phyloP scores from a whole-genome alignment of 2,113 vertebrate genomes.

The Mellivora capensis region DNA sequence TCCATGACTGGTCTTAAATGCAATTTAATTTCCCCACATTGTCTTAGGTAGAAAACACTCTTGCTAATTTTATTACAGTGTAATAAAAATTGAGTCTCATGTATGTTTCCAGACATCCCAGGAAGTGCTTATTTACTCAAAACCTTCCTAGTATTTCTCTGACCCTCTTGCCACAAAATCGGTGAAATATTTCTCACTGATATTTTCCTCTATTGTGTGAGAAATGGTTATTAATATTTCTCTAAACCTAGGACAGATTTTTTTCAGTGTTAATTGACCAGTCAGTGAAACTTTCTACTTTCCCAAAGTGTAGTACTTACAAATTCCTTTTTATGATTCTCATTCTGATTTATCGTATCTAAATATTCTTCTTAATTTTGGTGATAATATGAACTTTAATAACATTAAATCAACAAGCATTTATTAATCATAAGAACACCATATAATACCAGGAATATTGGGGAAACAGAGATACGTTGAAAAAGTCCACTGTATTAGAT shows the following conservation, averaged over 20 bases:
- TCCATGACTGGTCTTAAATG: neutral
- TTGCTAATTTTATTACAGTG: neutral
- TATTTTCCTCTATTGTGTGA: neutral
- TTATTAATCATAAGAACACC: neutral
- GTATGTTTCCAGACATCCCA: neutral
- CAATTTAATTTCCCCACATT: neutral
- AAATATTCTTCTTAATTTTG: neutral
- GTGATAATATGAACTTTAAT: neutral
- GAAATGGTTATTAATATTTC: neutral
- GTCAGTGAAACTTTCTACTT: conserved; percentile 14
- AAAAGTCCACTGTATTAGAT: neutral
- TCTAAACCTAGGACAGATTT: neutral
- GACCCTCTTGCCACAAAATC: neutral
- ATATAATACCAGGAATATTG: neutral
- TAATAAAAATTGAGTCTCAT: neutral
- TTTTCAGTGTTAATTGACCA: neutral
- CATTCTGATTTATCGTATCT: neutral
- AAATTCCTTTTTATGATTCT: neutral
- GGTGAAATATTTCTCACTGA: conserved; percentile 28
- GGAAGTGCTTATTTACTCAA: conserved; percentile 15
- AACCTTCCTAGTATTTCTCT: neutral
- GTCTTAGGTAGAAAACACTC: neutral
- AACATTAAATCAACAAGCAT: neutral
- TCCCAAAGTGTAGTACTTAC: neutral
- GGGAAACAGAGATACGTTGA: neutral